phyloP scores from a whole-genome alignment of 2,888 invertebrate species.

The Cheilosia soror region DNA sequence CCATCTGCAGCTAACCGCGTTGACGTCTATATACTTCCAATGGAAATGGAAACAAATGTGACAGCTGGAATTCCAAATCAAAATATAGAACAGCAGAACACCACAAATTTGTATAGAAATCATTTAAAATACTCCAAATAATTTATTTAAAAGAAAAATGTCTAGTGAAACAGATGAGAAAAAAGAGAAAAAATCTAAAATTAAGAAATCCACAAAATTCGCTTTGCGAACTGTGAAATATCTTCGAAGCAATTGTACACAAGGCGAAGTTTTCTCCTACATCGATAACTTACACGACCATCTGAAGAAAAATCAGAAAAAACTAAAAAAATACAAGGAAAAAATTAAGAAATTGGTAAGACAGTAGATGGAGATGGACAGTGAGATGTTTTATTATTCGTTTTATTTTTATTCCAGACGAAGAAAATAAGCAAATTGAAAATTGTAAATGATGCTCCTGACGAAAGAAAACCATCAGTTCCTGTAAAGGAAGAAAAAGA shows the following conservation, averaged over 20 bases:
- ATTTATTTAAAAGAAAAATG: conserved; percentile 62
- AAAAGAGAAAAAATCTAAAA: conserved; percentile 50
- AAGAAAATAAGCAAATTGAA: no score
- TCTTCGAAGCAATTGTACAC: conserved; percentile 68
- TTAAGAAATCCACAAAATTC: conserved; percentile 46
- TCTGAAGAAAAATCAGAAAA: conserved; percentile 84
- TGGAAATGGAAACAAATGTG: conserved; percentile 35
- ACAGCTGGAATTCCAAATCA: conserved; percentile 20
- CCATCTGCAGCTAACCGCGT: no score
- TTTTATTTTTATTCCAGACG: not conserved
- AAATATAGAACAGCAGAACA: not conserved
- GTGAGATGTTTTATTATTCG: not conserved
- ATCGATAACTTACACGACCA: conserved; percentile 80
- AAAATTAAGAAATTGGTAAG: conserved; percentile 85
- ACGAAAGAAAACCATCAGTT: no score
- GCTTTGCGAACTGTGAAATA: conserved; percentile 70
- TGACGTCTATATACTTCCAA: not conserved
- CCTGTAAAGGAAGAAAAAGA: no score
- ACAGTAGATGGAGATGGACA: not conserved
- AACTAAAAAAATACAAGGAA: conserved; percentile 86
- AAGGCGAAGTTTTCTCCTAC: conserved; percentile 78
- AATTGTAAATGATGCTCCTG: no score
- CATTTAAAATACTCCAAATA: not conserved
- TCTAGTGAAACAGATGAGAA: conserved; percentile 71
- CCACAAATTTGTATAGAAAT: not conserved